Evolutionary conservation across 1,140 invertebrate genomes (phyloP), one percentile per base, ranked within the genome.

Genomic region (Batillaria attramentaria): DNA sequence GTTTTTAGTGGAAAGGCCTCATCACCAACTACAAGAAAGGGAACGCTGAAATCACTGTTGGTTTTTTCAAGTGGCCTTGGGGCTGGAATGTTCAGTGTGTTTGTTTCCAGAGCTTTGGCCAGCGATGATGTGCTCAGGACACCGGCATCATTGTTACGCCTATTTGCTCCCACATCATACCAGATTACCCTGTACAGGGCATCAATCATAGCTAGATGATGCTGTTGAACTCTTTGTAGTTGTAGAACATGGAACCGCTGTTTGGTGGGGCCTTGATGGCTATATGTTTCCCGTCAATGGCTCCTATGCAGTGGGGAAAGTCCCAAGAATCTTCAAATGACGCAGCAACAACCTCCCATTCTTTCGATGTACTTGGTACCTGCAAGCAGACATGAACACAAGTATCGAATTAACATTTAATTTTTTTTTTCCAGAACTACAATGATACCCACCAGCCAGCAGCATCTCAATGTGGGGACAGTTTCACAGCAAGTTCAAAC

Each of bases 211-310:
- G 87, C 86, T 66, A 91, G 77, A 1, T 91, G 65, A 54, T n/a
- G 57, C 86, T 89, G 77, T 83, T 86, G 60, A 75, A 74, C 77
- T 80, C 72, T 78, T 91, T 90, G 74, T 91, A 91, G 79, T 91
- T 91, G 69, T 81, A 89, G 80, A 86, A 89, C 43, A 81, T 66
- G 54, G 86, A 87, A 20, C 87, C 87, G 74, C 70, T 78, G 75
- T 87, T 84, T 68, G 72, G 35, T 60, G 89, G 90, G 50, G 81
- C 78, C 80, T 87, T 77, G 33, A 92, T 89, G 28, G 66, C 37
- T 28, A 92, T 62, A 81, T 91, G 91, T 81, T 92, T 91, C 1
- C 91, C 91, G 87, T 92, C 91, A 4, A 92, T 77, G 13, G 87
- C 87, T 20, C 88, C 91, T 16, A 85, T 28, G 81, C 88, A 91